Evolutionary conservation across 2,888 invertebrate genomes (phyloP).

Genomic region (Omphaloscelis lunosa): DNA sequence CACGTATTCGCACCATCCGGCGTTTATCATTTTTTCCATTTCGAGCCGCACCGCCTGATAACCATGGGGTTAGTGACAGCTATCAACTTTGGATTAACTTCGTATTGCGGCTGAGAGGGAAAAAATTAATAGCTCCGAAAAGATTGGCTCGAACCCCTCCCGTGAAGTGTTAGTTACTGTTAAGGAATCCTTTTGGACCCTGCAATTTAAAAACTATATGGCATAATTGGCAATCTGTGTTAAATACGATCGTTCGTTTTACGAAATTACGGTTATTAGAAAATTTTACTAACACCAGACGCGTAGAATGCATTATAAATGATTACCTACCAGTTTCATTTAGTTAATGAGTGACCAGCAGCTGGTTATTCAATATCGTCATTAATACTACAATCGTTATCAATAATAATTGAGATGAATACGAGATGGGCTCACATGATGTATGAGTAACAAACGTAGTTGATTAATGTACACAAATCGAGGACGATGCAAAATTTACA

Average conservation of each 20-base stretch:
- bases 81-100: slow-evolving; percentile 86
- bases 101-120: slow-evolving; percentile 76
- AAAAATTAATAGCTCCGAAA: slow-evolving; percentile 85
- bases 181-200: slow-evolving; percentile 50
- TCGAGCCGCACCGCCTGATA: slow-evolving; percentile 72
- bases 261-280: slow-evolving; percentile 26
- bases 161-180: slow-evolving; percentile 69
- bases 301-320: slow-evolving; percentile 58
- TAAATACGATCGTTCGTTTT: slow-evolving; percentile 56
- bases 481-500: slow-evolving; percentile 26
- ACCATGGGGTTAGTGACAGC: slow-evolving; percentile 83
- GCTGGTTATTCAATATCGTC: slow-evolving; percentile 58
- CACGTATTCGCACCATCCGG: slow-evolving; percentile 77
- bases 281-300: slow-evolving; percentile 25
- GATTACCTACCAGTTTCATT: slow-evolving; percentile 57
- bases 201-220: slow-evolving; percentile 61
- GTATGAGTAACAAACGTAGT: slow-evolving; percentile 39
- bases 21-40: slow-evolving; percentile 85
- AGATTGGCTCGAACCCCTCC: slow-evolving; percentile 74
- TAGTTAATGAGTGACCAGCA: slow-evolving; percentile 58
- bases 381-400: slow-evolving; percentile 64
- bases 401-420: slow-evolving; percentile 64
- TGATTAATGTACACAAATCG: slow-evolving; percentile 41
- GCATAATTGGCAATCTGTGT: slow-evolving; percentile 49
- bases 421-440: slow-evolving; percentile 59